These are phyloP conservation scores for Cartodere bifasciata DNA, from an alignment of 2,888 invertebrate genomes.

Conservation along the genomic window DNA sequence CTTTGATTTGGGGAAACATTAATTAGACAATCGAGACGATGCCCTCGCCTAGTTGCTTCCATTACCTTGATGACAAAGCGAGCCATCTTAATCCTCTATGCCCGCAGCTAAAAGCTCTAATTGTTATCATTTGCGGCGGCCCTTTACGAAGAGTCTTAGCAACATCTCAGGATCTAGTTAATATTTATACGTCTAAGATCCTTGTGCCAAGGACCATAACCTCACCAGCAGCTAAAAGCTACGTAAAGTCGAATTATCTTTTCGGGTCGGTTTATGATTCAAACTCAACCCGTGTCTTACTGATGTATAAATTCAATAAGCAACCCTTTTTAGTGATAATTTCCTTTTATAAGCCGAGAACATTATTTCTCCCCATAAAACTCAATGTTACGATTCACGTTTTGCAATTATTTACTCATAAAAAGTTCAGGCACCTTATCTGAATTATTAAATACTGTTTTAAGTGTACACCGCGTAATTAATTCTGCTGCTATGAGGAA, in stretches of 20 bases:
- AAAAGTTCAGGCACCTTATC: too few species aligned
- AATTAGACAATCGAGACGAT: slow-evolving; percentile 24
- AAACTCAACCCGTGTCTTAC: slow-evolving; percentile 14
- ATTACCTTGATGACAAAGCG: slow-evolving; percentile 30
- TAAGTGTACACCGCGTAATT: too few species aligned
- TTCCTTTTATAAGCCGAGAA: slow-evolving; percentile 15
- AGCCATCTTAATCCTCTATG: slow-evolving; percentile 23
- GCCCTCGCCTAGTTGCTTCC: slow-evolving; percentile 22
- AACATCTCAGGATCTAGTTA: slow-evolving; percentile 20
- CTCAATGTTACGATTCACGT: slow-evolving; percentile 13
- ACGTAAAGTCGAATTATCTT: slow-evolving; percentile 21
- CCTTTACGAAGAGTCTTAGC: slow-evolving; percentile 17
- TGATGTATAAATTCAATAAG: slow-evolving; percentile 19
- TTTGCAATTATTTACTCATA: slow-evolving; percentile 10
- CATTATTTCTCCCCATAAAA: slow-evolving; percentile 16
- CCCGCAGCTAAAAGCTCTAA: slow-evolving; percentile 28
- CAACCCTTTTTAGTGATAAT: slow-evolving; percentile 17
- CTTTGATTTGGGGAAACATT: slow-evolving; percentile 28
- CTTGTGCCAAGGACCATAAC: slow-evolving; percentile 25
- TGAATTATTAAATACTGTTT: too few species aligned
- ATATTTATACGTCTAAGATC: slow-evolving; percentile 27
- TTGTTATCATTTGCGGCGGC: slow-evolving; percentile 32
- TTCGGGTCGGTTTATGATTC: slow-evolving; percentile 23
- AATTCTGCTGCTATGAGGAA: too few species aligned
- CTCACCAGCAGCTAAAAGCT: slow-evolving; percentile 18